These are phyloP conservation scores for Diadema setosum DNA, from an alignment of 35 echinoderm and acorn worm genomes.

Conservation along the genomic window DNA sequence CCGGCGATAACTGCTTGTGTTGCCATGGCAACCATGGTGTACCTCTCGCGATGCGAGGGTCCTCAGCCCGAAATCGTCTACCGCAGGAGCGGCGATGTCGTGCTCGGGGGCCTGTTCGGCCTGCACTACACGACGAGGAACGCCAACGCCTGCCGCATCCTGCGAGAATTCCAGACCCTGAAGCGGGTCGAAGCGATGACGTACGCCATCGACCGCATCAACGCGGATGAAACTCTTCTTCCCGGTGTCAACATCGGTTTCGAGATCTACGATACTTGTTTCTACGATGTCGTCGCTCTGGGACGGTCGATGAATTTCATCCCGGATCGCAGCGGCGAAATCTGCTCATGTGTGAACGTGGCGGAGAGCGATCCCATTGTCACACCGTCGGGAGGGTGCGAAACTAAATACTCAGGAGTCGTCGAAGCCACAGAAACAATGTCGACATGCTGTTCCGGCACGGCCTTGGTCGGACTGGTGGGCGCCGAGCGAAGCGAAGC, in stretches of 20 bases:
- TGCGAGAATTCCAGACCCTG: conserved; percentile 51
- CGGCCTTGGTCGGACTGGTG: conserved; percentile 32
- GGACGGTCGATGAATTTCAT: conserved; percentile 40
- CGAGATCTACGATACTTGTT: conserved; percentile 88
- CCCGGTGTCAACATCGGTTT: conserved; percentile 60
- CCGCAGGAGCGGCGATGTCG: conserved; percentile 55
- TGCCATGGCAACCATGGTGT: neutral
- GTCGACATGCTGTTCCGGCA: neutral
- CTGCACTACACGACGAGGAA: conserved; percentile 49
- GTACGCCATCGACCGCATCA: conserved; percentile 63
- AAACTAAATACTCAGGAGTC: neutral
- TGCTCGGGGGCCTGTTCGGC: conserved; percentile 70
- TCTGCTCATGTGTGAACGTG: neutral
- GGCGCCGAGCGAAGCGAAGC: conserved; percentile 62
- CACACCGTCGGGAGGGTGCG: neutral
- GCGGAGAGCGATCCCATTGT: neutral
- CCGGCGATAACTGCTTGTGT: too few relatives aligned
- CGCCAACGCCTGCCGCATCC: neutral
- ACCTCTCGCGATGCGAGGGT: neutral
- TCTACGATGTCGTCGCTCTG: conserved; percentile 49
- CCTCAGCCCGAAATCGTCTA: conserved; percentile 38
- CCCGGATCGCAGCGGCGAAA: neutral
- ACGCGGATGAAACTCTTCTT: conserved; percentile 20
- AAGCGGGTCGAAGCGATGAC: conserved; percentile 70
- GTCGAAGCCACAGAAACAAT: neutral